Conservation (phyloP, 53 echinoderm and acorn worm species). For the Glandiceps talaboti region DNA sequence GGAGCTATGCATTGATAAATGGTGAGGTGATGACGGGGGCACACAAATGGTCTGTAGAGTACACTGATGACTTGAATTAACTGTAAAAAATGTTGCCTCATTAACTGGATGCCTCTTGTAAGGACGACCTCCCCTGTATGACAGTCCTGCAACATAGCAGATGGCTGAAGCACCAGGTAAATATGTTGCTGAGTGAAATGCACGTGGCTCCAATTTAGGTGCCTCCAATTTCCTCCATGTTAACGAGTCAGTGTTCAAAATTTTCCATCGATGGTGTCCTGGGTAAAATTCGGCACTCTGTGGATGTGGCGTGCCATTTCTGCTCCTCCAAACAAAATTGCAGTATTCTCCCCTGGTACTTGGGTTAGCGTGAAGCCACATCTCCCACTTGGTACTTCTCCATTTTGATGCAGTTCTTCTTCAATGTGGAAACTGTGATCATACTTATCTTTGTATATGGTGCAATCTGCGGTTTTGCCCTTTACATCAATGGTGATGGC, state of each 20-base stretch:
- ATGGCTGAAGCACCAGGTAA: background rate
- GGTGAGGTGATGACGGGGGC: background rate
- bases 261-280: constrained; percentile 1
- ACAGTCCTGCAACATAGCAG: background rate
- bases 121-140: background rate
- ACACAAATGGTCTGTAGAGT: background rate
- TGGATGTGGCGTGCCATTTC: background rate
- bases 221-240: constrained; percentile 3
- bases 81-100: background rate
- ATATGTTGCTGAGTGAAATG: constrained; percentile 6
- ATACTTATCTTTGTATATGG: background rate
- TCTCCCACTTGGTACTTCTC: background rate
- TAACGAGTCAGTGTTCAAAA: constrained; percentile 4
- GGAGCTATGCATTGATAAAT: background rate
- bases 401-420: background rate
- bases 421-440: background rate
- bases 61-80: background rate
- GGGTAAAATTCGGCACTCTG: background rate
- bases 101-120: constrained; percentile 4
- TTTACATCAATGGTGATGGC: background rate
- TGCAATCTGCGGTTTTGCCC: background rate
- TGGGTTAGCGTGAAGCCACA: background rate
- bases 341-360: background rate
- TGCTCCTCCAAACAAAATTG: background rate
- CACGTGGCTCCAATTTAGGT: background rate